Base-by-base conservation (phyloP, 2,888 invertebrate species). In the Monopis laevigella region DNA sequence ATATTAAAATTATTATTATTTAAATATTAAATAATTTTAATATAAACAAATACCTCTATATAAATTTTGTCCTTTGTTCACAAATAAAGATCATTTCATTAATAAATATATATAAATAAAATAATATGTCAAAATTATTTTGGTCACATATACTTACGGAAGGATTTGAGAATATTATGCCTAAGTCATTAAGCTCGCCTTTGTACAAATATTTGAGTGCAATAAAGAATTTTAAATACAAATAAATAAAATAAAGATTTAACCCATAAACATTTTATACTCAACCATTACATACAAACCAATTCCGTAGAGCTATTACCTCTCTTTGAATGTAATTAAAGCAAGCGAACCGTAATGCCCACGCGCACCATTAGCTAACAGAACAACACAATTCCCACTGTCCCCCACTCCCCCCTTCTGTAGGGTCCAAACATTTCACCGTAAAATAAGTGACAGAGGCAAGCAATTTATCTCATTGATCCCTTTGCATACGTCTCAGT, bases 401-500 rank as follows among this genome's bases (percentile, higher is more conserved):
- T 45, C 45, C 49, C 44, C 50, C 46, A 47, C 50, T 49, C 45
- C 43, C 43, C 32, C 40, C 39, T 38, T 39, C 29, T 18, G 11
- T 17, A 39, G 40, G 42, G 21, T 40, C 45, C 44, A 30, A 39
- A 36, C 56, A 58, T 61, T 61, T 59, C 51, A 52, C 56, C 56
- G 60, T 60, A 56, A 65, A 67, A 66, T 65, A 69, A 71, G 67
- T 66, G 71, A 66, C 65, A 67, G 62, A 56, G 62, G 57, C 55
- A 58, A 59, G 64, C 65, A 63, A 75, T 75, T 65, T 67, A 67
- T 75, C 71, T 70, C 64, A 71, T 71, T 73, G 71, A 73, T 72
- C 73, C 71, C 65, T 69, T 64, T 68, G 70, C 71, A 73, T 74
- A 71, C 65, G 62, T 72, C 70, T 72, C 68, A 69, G 73, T 74